phyloP scores from a whole-genome alignment of 2,888 invertebrate species.

The Tenodera sinensis region DNA sequence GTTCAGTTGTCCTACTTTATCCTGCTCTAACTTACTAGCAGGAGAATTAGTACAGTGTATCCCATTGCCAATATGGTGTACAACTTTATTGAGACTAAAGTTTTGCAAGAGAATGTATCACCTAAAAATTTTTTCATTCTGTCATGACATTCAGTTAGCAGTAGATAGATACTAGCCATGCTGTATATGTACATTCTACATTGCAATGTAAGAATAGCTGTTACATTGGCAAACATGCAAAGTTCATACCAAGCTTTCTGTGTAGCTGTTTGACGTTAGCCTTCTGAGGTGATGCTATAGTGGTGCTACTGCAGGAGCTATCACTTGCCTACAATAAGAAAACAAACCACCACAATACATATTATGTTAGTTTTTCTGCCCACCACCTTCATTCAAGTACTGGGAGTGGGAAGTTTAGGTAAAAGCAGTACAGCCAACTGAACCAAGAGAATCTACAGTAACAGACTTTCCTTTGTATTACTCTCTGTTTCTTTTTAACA shows the following conservation, averaged over 20 bases:
- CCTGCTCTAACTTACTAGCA: too few species aligned
- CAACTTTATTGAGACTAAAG: too few species aligned
- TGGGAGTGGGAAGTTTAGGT: neutral
- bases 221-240: neutral
- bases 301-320: conserved; percentile 43
- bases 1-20: too few species aligned
- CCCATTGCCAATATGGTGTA: too few species aligned
- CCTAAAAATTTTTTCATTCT: neutral
- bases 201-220: neutral
- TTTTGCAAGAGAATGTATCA: too few species aligned
- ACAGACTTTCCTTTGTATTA: too few species aligned
- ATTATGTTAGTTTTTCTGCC: neutral
- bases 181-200: neutral
- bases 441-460: neutral
- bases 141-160: neutral
- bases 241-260: conserved; percentile 43
- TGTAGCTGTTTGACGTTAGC: conserved; percentile 45
- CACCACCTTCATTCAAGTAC: neutral
- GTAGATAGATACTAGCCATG: neutral
- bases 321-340: conserved; percentile 42
- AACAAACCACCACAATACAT: neutral
- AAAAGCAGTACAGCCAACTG: neutral
- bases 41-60: too few species aligned
- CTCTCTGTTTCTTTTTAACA: neutral
- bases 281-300: conserved; percentile 37